These are phyloP conservation scores for Nothoprocta perdicaria DNA, from an alignment of 2,113 vertebrate genomes.

Conservation along the genomic window DNA sequence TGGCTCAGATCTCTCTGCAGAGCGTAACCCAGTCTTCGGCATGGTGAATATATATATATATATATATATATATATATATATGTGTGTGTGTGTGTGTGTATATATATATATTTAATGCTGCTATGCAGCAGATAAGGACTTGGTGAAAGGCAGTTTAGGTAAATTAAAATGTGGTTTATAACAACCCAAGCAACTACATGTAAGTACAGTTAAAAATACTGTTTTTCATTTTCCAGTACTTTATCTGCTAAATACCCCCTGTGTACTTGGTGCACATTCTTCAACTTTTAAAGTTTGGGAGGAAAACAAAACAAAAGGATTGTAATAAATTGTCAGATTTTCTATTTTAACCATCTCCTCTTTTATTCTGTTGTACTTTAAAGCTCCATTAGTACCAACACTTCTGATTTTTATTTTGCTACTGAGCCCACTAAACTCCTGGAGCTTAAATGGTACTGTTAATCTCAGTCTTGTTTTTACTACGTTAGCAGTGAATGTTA, in stretches of 20 bases:
- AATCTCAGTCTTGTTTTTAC: conserved; percentile 21
- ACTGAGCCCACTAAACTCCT: background rate
- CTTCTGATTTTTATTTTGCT: background rate
- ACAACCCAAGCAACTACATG: background rate
- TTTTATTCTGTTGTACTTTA: background rate
- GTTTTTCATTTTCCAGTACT: background rate
- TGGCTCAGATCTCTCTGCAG: background rate
- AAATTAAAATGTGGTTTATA: background rate
- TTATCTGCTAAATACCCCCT: background rate
- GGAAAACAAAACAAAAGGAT: background rate
- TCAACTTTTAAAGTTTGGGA: background rate
- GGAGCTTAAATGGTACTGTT: background rate
- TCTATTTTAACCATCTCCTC: background rate
- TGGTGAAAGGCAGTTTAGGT: background rate
- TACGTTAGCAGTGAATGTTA: background rate
- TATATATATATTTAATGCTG: background rate
- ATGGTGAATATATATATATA: background rate
- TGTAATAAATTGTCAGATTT: background rate
- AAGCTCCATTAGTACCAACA: background rate
- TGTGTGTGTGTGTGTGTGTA: too few relatives aligned
- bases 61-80: background rate
- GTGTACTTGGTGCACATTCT: background rate
- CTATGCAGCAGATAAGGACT: background rate
- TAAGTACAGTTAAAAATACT: background rate
- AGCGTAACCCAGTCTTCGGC: background rate